Base-by-base conservation (phyloP, 2,113 vertebrate genomes). In the Ceyx margarethae region DNA sequence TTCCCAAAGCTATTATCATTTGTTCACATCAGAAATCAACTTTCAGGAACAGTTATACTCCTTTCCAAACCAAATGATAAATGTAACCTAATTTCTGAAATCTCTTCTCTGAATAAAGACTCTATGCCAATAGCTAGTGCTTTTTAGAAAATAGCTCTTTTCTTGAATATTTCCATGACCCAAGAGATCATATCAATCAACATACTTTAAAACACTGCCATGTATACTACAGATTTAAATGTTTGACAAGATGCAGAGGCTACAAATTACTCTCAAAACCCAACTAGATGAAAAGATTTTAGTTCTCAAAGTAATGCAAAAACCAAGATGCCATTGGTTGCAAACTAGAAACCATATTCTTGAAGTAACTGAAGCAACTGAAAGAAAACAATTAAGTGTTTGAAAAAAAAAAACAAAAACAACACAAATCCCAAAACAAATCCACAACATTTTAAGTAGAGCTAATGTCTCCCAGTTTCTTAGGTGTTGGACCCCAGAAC, bases 151-250 rank as follows among this genome's bases (percentile, higher is more conserved):
- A 42, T 42, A 56, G 42, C n/a, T 4, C 6, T 78, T 84, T n/a
- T 33, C 15, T 60, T 42, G 28, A 2, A 1, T 51, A 71, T 18
- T 77, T 77, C 15, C n/a, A 51, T 61, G 21, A 75, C 8, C 28
- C 25, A 62, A 74, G n/a, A 53, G 17, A 69, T 29, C 15, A 2
- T 60, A 74, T 33, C 22, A 71, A 64, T 16, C 8, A 72, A 75
- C 1, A 1, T 6, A 8, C 9, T 68, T 89, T 18, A 92, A 85
- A 65, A 12, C 15, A 89, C 43, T 76, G 15, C 4, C 9, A 57
- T 1, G 1, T 74, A 46, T 43, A 42, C 37, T 29, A 56, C 0
- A 0, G n/a, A 78, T 67, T 48, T 9, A 68, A 43, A 60, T 10
- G 6, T 12, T 64, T 46, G 28, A 29, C 29, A 81, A 82, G 12